phyloP scores from a whole-genome alignment of 2,113 vertebrate species.

The Larimichthys crocea region DNA sequence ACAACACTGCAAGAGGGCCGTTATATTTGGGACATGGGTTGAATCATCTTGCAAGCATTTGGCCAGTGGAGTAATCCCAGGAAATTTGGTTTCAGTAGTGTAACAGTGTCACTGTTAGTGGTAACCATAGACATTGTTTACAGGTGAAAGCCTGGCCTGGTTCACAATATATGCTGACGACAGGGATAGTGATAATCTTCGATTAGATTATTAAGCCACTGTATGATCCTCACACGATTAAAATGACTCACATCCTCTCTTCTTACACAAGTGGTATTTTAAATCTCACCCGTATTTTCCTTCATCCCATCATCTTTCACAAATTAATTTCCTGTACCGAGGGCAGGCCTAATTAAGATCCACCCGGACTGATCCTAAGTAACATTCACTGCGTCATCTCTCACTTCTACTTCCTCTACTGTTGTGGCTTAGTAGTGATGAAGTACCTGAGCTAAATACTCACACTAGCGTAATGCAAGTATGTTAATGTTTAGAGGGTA shows the following conservation, averaged over 20 bases:
- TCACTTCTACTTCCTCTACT: not conserved
- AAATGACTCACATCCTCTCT: conserved; percentile 36
- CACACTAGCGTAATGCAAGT: not conserved
- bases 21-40: conserved; percentile 12
- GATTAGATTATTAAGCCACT: conserved; percentile 63
- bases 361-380: not conserved
- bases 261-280: conserved; percentile 34
- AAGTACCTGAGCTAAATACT: not conserved
- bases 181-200: conserved; percentile 75
- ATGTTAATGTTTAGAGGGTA: too few relatives aligned
- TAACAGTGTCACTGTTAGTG: not conserved
- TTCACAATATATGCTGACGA: conserved; percentile 71
- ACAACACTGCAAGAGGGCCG: not conserved
- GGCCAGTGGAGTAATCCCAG: not conserved
- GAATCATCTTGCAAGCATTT: not conserved
- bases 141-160: conserved; percentile 26
- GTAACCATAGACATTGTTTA: conserved; percentile 18
- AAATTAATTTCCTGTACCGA: not conserved
- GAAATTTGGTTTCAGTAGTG: not conserved
- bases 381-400: not conserved
- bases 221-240: conserved; percentile 63
- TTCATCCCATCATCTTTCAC: not conserved
- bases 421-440: not conserved
- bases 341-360: not conserved
- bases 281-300: not conserved